Percentiles rank a stretch among this genome's conserved stretches.
These are phyloP conservation scores for Sebastes nivosus DNA, from an alignment of 2,797 vertebrate genomes.

Conservation along the genomic window DNA sequence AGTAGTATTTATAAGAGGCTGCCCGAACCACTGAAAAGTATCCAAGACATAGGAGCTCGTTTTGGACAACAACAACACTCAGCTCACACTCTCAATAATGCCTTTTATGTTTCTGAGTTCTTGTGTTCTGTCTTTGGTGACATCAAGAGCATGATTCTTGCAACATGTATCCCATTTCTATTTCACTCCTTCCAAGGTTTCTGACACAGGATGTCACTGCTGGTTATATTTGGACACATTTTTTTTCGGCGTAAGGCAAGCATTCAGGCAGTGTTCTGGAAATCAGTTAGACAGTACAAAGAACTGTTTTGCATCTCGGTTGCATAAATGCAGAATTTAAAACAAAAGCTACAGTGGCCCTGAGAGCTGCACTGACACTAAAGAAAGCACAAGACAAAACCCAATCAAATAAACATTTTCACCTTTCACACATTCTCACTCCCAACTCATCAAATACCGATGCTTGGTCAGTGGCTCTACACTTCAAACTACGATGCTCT, in stretches of 20 bases:
- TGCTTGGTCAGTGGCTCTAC: background rate
- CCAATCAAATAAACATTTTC: background rate
- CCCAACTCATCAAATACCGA: background rate
- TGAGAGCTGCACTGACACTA: background rate
- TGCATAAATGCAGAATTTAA: background rate
- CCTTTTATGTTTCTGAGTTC: background rate
- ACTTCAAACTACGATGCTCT: background rate
- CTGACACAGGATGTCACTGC: background rate
- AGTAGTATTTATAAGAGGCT: background rate
- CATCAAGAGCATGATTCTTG: background rate
- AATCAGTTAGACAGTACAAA: background rate
- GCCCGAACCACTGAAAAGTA: slow-evolving; percentile 13
- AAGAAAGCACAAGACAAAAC: background rate
- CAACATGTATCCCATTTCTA: background rate
- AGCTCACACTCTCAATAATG: background rate
- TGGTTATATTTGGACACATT: background rate
- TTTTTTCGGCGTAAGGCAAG: background rate
- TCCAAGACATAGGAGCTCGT: slow-evolving; percentile 11
- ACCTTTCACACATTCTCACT: background rate
- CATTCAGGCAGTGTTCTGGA: background rate
- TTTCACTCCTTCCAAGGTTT: background rate
- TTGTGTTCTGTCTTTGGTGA: background rate
- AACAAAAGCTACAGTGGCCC: background rate
- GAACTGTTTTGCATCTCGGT: background rate
- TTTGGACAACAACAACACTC: slow-evolving; percentile 24